Base-by-base conservation (phyloP, 2,113 vertebrate species). In the Hystrix cristata region DNA sequence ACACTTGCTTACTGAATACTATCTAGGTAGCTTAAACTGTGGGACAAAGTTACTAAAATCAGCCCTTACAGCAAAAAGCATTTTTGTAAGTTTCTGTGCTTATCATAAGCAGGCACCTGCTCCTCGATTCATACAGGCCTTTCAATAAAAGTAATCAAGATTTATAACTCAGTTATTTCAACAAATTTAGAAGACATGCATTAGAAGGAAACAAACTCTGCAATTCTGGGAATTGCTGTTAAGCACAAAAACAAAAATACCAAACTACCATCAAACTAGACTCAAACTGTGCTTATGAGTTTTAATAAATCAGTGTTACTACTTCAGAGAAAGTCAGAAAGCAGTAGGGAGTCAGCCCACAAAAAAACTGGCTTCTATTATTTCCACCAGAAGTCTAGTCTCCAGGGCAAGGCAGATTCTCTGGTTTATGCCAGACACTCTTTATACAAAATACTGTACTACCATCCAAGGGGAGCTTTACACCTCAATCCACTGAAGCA, bases 281-380 rank as follows among this genome's bases (percentile, higher is more conserved):
- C 60, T 94, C 72, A 92, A 92, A 86, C 81, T 89, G 11, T 23
- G 67, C 59, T 95, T 93, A 90, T 60, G 67, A 95, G 83, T 95
- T 95, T 93, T 93, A 95, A 97, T 97, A 97, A 92, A 96, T 96
- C 91, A 81, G 65, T 89, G 89, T 87, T 97, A 94, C 76, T 90
- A 94, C 81, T 94, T 97, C 85, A 69, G 89, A 96, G 83, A 90
- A 97, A 94, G 94, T 71, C 65, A 85, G 71, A 92, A 83, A 78
- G 91, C 93, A 84, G 90, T n/a, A 96, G 89, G 87, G 89, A 97
- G 38, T 95, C 74, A 93, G 87, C 64, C 69, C 80, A 90, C 10
- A 93, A 65, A 19, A 19, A 94, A 96, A 97, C 78, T 59, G 23
- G 34, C 53, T 91, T 93, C 92, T 96, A 87, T 88, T 78, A 88